Base-by-base conservation (phyloP, 2,888 invertebrate genomes). In the Galeopsomyia nigrocyanea region DNA sequence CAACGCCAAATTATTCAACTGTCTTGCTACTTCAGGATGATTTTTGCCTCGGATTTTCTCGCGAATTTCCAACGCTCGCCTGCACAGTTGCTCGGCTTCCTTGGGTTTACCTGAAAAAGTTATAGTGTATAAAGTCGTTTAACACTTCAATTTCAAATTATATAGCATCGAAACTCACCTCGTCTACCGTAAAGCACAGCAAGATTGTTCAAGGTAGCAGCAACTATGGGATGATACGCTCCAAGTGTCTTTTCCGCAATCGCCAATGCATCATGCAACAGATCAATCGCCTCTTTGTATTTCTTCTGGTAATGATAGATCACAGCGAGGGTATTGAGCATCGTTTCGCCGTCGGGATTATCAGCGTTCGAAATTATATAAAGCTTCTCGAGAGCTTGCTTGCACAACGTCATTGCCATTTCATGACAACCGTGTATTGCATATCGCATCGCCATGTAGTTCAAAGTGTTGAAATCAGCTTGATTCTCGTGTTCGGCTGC, bases 21-120 rank as follows among this genome's bases (percentile, higher is more conserved):
- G 99, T 87, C 99, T 99, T 76, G 99, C 99, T 47, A 99, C 99
- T 88, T 99, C 99, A 64, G 99, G 99, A 88, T 99, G 99, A 88
- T 99, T 98, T 82, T 94, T 93, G 61, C 99, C 99, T 51, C 99
- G 90, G 77, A 99, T 98, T 82, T 98, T 98, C 88, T 99, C 99
- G 79, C 99, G 92, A 85, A 99, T 99, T 88, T 98, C 97, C 76
- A 99, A 89, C 58, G 99, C 99, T 77, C 99, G 91, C 88, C 99
- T 99, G 88, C 99, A 99, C 76, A 99, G 90, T n/a, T 99, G 99
- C 88, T 99, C 99, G 0, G 99, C 99, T 83, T 99, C 99, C 87
- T 96, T 97, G 89, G 98, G 98, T 87, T 98, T 97, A 16, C 75
- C 75, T 75, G 16, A 0, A 21, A n/a, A n/a, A n/a, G n/a, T 21